Base-by-base conservation (phyloP, 2,888 invertebrate species). In the Lasioglossum calceatum region DNA sequence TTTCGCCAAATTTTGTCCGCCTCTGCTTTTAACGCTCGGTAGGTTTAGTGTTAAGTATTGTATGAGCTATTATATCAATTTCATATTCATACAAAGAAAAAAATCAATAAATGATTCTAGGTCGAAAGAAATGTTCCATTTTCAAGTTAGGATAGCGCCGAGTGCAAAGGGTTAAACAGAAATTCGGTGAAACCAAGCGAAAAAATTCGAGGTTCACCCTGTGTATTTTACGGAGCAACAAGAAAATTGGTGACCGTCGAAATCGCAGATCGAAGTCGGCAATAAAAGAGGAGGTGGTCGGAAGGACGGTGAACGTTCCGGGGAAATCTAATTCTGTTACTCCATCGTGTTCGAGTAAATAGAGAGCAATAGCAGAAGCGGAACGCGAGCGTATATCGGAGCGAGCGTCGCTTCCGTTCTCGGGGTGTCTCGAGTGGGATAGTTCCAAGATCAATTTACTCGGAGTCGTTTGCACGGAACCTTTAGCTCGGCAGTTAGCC, bases 371-470 rank as follows among this genome's bases (percentile, higher is more conserved):
- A 16, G 42, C 47, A 42, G 64, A 32, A 44, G 61, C 44, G 70
- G 77, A 77, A 47, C 58, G 54, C 23, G 64, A 58, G 67, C 12
- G 67, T 67, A 39, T 50, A 80, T 44, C 47, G 71, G 75, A 10
- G 1, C 32, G 16, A 50, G n/a, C 54, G 39, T 70, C 58, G 73
- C 64, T 78, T 72, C 64, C 84, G 58, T 78, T 72, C 36, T 58
- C 58, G 44, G 44, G 44, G 14, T 47, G 44, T 14, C 74, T 70
- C 47, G 58, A 71, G 77, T 14, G 27, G 74, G 71, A 81, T 79
- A 78, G 85, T 85, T 86, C 42, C 67, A 36, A 79, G 85, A 81
- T 81, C 86, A 86, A 85, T 86, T 86, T 86, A 79, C 79, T n/a
- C 58, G 54, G 16, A 67, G 80, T 81, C 86, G 84, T 81, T 87